phyloP scores from a whole-genome alignment of 2,797 vertebrate genomes.

The Coendou prehensilis region DNA sequence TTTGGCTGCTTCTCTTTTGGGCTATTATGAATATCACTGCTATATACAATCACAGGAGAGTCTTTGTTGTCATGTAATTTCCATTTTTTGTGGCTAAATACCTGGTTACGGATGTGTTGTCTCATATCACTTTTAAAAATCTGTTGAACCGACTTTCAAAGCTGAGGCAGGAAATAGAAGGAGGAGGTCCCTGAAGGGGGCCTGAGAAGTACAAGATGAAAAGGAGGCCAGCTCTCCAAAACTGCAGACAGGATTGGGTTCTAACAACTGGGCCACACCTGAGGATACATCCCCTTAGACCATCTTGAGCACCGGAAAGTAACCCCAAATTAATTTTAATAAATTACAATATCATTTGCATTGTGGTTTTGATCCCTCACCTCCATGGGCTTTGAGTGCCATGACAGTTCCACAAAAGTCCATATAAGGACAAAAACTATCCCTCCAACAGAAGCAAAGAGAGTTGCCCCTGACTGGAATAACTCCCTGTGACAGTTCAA shows the following conservation, averaged over 20 bases:
- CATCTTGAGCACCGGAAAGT: not conserved
- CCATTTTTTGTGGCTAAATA: not conserved
- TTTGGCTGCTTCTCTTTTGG: not conserved
- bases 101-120: not conserved
- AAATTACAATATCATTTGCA: not conserved
- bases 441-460: not conserved
- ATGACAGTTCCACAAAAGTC: not conserved
- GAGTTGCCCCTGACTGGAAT: not conserved
- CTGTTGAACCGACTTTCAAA: conserved; percentile 29
- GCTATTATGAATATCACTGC: not conserved
- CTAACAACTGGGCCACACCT: not conserved
- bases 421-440: not conserved
- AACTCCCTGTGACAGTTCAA: not conserved
- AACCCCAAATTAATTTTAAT: not conserved
- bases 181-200: not conserved
- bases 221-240: not conserved
- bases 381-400: not conserved
- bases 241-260: not conserved
- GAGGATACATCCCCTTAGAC: not conserved
- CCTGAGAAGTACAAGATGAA: not conserved
- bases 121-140: not conserved
- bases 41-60: not conserved
- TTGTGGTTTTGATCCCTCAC: not conserved
- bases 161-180: not conserved
- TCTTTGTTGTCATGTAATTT: not conserved